phyloP scores from a whole-genome alignment of 2,113 vertebrate genomes.

The Chionomys nivalis region DNA sequence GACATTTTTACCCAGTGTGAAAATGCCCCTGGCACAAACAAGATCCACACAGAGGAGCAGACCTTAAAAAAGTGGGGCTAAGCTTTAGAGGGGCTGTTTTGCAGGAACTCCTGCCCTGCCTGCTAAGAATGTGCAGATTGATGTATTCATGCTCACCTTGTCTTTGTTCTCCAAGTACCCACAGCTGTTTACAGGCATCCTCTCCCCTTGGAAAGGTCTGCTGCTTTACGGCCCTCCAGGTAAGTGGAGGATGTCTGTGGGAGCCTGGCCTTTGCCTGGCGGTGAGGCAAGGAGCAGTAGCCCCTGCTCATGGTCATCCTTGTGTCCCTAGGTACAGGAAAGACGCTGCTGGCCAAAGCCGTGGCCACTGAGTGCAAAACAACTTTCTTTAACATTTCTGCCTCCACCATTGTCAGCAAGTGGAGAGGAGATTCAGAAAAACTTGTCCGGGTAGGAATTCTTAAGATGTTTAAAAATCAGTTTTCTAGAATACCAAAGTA shows the following conservation, averaged over 20 bases:
- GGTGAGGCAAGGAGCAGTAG: background rate
- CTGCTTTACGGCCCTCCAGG: slow-evolving; percentile 97
- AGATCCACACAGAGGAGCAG: background rate
- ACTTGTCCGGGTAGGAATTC: slow-evolving; percentile 92
- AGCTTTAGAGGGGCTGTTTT: too few species aligned
- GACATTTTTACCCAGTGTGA: background rate
- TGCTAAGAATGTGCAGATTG: accelerated
- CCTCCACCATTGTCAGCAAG: slow-evolving; percentile 98
- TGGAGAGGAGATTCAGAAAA: slow-evolving; percentile 99
- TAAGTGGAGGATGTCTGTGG: slow-evolving; percentile 67
- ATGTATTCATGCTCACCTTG: background rate
- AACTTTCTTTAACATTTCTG: slow-evolving; percentile 99
- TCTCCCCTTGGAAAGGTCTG: slow-evolving; percentile 97
- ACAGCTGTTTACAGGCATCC: slow-evolving; percentile 95
- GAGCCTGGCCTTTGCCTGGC: background rate
- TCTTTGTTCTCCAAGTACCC: slow-evolving; percentile 90
- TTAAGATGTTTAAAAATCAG: background rate
- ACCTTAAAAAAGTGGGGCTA: background rate
- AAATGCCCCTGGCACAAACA: background rate
- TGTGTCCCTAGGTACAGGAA: slow-evolving; percentile 91
- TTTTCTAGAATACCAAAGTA: background rate
- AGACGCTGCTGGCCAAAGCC: slow-evolving; percentile 97
- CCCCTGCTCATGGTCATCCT: background rate
- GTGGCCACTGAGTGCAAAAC: slow-evolving; percentile 97
- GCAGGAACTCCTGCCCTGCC: background rate